These are phyloP conservation scores for Conops quadrifasciatus DNA, from an alignment of 2,888 invertebrate genomes.

Conservation along the genomic window DNA sequence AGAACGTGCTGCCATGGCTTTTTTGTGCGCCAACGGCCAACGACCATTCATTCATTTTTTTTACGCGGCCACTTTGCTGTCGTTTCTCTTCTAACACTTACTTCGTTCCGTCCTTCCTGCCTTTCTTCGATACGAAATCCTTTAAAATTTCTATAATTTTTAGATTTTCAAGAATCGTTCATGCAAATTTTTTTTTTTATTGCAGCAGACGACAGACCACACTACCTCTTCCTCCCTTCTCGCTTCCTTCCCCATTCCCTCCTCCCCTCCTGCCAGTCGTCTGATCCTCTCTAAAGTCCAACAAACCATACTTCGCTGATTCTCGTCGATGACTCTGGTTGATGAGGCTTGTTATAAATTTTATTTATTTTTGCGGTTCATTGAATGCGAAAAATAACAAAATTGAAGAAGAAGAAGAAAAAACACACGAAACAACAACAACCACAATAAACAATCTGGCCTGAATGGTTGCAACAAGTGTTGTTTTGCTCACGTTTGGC, in stretches of 20 bases:
- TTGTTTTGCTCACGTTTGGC: slow-evolving; percentile 63
- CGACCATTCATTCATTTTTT: background rate
- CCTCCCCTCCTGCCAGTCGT: too few relatives aligned
- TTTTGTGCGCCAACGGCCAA: background rate
- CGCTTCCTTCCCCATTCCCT: too few relatives aligned
- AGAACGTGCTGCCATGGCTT: slow-evolving; percentile 22
- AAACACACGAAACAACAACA: background rate
- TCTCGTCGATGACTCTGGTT: background rate
- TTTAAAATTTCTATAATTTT: slow-evolving; percentile 28
- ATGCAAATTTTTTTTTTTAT: slow-evolving; percentile 28
- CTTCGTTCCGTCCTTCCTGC: background rate
- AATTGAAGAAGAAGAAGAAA: background rate
- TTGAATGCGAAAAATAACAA: background rate
- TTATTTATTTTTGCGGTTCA: slow-evolving; percentile 31
- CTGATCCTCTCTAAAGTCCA: too few relatives aligned
- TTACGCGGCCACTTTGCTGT: background rate
- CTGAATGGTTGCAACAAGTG: slow-evolving; percentile 53
- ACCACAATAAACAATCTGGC: slow-evolving; percentile 24
- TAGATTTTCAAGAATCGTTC: slow-evolving; percentile 14
- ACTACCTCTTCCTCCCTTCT: too few relatives aligned
- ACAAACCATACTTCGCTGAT: too few relatives aligned
- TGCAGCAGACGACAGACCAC: background rate
- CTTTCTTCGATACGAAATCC: slow-evolving; percentile 10
- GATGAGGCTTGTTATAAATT: slow-evolving; percentile 25
- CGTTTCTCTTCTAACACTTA: background rate